Percentiles rank a stretch among this genome's conserved stretches.
Evolutionary conservation across 2,888 invertebrate genomes (phyloP).

Genomic region (Incurvaria masculella): DNA sequence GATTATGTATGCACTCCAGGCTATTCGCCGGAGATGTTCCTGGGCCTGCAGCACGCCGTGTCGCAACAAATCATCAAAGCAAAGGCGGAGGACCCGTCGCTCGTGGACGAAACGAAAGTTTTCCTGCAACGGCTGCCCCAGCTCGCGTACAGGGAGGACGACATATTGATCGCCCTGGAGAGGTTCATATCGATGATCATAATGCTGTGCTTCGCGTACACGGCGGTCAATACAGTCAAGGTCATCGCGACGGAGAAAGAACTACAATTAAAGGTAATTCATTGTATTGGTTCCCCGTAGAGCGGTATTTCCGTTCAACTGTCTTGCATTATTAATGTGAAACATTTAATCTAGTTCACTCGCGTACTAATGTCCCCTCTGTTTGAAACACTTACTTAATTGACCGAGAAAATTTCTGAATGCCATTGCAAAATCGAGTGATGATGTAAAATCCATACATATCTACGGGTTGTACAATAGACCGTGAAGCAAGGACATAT

Average conservation of each 20-base stretch:
- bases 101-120: conserved; percentile 32
- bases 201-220: conserved; percentile 78
- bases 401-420: no score
- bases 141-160: conserved; percentile 66
- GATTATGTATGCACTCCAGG: no score
- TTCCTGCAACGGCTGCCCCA: conserved; percentile 69
- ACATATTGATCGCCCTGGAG: conserved; percentile 64
- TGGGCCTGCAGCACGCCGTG: conserved; percentile 42
- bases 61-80: conserved; percentile 42
- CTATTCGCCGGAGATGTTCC: conserved; percentile 43
- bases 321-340: no score
- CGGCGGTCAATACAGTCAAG: conserved; percentile 75
- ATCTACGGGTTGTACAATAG: no score
- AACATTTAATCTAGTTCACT: neutral
- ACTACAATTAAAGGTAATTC: conserved; percentile 64
- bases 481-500: no score
- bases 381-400: neutral
- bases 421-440: no score
- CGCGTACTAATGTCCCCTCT: neutral
- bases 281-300: no score
- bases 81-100: conserved; percentile 28
- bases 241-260: conserved; percentile 75
- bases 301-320: no score
- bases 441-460: no score
- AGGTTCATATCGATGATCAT: conserved; percentile 74